A percentile compares a stretch with the other conserved stretches of the same genome.
These are phyloP conservation scores for Jaculus jaculus DNA, from an alignment of 2,113 vertebrate genomes.

Conservation along the genomic window DNA sequence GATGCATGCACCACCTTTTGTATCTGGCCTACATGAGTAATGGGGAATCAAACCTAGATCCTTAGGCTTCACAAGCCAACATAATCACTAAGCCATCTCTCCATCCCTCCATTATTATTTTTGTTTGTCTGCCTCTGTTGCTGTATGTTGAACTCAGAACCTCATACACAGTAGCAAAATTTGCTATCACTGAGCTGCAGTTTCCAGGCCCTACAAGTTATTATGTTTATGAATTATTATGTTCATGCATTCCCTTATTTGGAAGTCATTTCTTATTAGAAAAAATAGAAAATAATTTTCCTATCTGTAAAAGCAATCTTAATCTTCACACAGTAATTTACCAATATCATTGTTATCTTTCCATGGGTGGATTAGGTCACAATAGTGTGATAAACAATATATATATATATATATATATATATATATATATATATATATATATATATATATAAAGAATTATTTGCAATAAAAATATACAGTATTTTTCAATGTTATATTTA, in stretches of 20 bases:
- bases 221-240: not conserved
- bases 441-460: not conserved
- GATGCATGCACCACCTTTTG: too few relatives aligned
- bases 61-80: too few relatives aligned
- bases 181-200: not conserved
- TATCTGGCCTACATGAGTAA: too few relatives aligned
- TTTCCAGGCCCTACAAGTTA: not conserved
- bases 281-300: not conserved
- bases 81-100: too few relatives aligned
- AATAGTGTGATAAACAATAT: not conserved
- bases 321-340: not conserved
- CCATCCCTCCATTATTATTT: not conserved
- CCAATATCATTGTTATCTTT: not conserved
- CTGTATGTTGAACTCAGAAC: not conserved
- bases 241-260: not conserved
- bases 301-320: not conserved
- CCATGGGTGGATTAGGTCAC: not conserved
- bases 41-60: too few relatives aligned
- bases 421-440: too few relatives aligned
- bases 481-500: not conserved
- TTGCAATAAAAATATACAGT: not conserved
- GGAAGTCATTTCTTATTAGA: not conserved
- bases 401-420: too few relatives aligned
- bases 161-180: not conserved
- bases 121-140: not conserved